A percentile compares a stretch with the other conserved stretches of the same genome.
These are phyloP conservation scores for Lymantria monacha DNA, from an alignment of 2,888 invertebrate species.

Conservation along the genomic window DNA sequence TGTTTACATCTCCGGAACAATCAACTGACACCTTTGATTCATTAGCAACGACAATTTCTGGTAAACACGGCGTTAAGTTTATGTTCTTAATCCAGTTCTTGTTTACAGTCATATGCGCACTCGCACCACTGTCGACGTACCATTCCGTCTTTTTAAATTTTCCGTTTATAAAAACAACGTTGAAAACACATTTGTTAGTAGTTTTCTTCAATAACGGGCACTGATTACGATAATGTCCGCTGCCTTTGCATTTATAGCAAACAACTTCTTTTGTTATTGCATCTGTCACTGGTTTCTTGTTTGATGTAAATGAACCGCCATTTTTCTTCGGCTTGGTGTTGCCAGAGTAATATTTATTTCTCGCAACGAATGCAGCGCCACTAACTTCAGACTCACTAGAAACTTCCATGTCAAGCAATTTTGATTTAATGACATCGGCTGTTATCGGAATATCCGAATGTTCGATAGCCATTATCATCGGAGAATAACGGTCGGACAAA, in stretches of 20 bases:
- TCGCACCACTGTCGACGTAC: constrained; percentile 26
- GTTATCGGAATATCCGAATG: neutral
- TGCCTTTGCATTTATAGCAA: constrained; percentile 17
- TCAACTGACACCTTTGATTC: neutral
- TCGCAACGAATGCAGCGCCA: neutral
- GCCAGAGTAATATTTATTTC: neutral
- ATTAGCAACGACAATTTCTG: constrained; percentile 12
- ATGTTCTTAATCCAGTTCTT: constrained; percentile 11
- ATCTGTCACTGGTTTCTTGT: no score
- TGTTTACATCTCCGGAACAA: neutral
- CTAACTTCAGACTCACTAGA: neutral
- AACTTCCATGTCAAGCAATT: constrained; percentile 3
- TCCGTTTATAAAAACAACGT: constrained; percentile 20
- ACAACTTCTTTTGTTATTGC: no score
- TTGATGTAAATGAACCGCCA: neutral
- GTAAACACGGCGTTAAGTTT: neutral
- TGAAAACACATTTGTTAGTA: constrained; percentile 11
- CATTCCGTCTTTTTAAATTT: constrained; percentile 19
- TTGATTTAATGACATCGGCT: constrained; percentile 10
- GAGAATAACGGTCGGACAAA: constrained; percentile 3
- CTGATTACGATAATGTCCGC: constrained; percentile 3
- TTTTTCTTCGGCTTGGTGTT: neutral
- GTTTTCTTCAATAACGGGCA: neutral
- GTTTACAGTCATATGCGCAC: constrained; percentile 19
- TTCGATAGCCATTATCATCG: constrained; percentile 14